A percentile compares a stretch with the other conserved stretches of the same genome.
phyloP scores from a whole-genome alignment of 1,140 invertebrate species.

The Zaprionus capensis region DNA sequence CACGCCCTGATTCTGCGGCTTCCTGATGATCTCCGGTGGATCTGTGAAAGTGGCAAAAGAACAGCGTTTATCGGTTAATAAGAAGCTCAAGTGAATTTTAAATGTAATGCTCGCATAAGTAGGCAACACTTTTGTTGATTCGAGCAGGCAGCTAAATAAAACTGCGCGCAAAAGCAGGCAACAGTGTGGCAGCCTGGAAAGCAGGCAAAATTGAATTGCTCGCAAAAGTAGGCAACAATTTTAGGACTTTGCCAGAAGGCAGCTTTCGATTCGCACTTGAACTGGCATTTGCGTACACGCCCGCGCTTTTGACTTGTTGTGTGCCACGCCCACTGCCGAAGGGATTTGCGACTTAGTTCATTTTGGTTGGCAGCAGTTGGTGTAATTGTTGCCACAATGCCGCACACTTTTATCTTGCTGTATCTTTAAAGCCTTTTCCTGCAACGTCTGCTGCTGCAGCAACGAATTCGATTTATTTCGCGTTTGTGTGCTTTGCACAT shows the following conservation, averaged over 20 bases:
- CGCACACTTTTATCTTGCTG: conserved; percentile 1
- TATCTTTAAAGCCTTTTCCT: conserved; percentile 29
- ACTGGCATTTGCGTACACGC: background rate
- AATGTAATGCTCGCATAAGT: background rate
- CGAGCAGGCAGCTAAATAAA: background rate
- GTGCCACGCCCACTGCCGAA: background rate
- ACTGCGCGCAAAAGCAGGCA: conserved; percentile 9
- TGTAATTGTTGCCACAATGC: conserved; percentile 33
- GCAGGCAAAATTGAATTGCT: background rate
- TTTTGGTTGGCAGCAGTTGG: conserved; percentile 17
- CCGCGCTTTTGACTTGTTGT: background rate
- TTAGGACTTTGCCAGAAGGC: background rate
- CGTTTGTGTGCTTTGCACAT: conserved; percentile 33
- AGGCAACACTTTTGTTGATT: background rate
- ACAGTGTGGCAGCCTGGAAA: background rate
- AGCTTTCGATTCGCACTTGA: conserved; percentile 4
- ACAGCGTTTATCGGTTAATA: conserved; percentile 49
- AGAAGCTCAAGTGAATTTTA: background rate
- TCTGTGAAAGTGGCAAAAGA: conserved; percentile 87
- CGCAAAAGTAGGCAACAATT: conserved; percentile 26
- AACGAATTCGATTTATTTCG: conserved; percentile 49
- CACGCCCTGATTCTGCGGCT: conserved; percentile 94
- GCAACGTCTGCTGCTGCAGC: conserved; percentile 26
- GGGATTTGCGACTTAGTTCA: conserved; percentile 15
- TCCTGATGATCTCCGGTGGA: conserved; percentile 94